These are phyloP conservation scores for Monochamus alternatus DNA, from an alignment of 2,888 invertebrate species.

Conservation along the genomic window DNA sequence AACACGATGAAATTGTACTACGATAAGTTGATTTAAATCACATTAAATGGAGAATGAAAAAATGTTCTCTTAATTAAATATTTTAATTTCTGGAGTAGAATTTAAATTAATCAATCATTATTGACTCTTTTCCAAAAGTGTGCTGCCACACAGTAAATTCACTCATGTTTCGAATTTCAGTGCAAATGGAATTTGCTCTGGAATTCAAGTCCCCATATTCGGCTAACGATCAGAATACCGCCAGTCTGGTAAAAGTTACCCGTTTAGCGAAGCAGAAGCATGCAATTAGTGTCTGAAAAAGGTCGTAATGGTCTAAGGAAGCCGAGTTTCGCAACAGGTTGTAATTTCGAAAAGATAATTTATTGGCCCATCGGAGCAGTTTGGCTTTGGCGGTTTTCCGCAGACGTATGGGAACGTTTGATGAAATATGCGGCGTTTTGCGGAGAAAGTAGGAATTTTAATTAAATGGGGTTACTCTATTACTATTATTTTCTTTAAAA, in stretches of 20 bases:
- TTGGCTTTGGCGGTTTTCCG: not conserved
- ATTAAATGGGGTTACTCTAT: no score
- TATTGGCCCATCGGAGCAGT: not conserved
- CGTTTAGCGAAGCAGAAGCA: not conserved
- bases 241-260: constrained; percentile 6
- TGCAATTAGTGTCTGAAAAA: not conserved
- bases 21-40: no score
- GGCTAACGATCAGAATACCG: constrained; percentile 11
- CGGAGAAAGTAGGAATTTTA: no score
- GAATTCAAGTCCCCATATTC: not conserved
- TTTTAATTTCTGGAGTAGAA: no score
- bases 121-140: no score
- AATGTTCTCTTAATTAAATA: no score
- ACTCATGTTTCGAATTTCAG: not conserved
- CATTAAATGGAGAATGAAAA: no score
- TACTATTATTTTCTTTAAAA: no score
- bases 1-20: no score
- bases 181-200: not conserved
- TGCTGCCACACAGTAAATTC: no score
- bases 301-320: not conserved
- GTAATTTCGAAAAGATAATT: constrained; percentile 5
- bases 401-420: not conserved
- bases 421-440: no score
- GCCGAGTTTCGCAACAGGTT: not conserved
- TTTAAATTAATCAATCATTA: not conserved